Evolutionary conservation across 2,888 invertebrate genomes (phyloP), one percentile per base, ranked within the genome.

Genomic region (Yponomeuta evonymella): DNA sequence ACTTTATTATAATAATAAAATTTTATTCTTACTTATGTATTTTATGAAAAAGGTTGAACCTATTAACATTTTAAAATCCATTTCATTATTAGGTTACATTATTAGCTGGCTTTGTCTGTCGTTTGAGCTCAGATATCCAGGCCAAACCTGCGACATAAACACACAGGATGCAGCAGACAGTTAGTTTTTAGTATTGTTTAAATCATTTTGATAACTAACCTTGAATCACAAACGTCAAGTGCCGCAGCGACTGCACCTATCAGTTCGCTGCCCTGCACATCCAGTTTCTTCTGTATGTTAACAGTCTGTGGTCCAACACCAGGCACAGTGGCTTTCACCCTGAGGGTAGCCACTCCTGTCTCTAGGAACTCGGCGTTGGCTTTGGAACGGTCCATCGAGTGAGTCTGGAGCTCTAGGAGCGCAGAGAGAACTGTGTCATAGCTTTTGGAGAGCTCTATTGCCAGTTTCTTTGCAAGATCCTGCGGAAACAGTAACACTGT

Each of bases 291-390:
- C 80, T 95, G 93, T 1, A 95, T 83, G 70, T 93, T 93, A 3
- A 94, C 72, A 15, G 89, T 76, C 73, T 77, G 86, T 0, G 94
- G 90, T 63, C 90, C 92, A 71, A 91, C 88, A 11, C 93, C 90
- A 0, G 93, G 90, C 70, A 92, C 83, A 0, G 94, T 93, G 2
- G 95, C 92, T 75, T 95, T 95, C 0, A 97, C 90, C 81, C 95
- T 94, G 36, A 97, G 85, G 0, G 96, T 95, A 0, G 97, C 96
- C 70, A 95, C 78, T 1, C 97, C 96, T 0, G 95, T 95, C 76
- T 94, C 93, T 73, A 94, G 93, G 76, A 94, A 97, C 72, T 94
- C 93, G 4, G 94, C 94, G 73, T 95, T 93, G 36, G 96, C 95
- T 73, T 94, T 94, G 15, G 96, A 90, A 76, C 96, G 94, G 71